Base-by-base conservation (phyloP, 1,140 invertebrate species). In the Pogonomyrmex californicus region DNA sequence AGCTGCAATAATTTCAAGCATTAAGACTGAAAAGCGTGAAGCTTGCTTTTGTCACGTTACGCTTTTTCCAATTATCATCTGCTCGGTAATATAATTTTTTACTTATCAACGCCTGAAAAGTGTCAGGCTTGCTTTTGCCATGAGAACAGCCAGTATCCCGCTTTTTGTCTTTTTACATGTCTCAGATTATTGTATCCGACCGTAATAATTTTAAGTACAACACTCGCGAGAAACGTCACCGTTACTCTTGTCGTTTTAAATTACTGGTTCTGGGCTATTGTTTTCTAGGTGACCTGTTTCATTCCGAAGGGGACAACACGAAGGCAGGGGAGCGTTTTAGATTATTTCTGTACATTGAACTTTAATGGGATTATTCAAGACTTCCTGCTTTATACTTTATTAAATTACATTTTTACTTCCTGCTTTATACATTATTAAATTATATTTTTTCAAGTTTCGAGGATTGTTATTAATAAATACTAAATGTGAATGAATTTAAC, bases 261-360 rank as follows among this genome's bases (percentile, higher is more conserved):
- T 23, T 7, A 44, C 44, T 79, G 47, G 30, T 70, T 77, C 56
- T 62, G n/a, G 17, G 3, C 7, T 68, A 66, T 79, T 12, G 33
- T 81, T 81, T 78, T 70, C 36, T 14, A 41, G 14, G 30, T 36
- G 77, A 81, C 65, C 36, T 81, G 6, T 70, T 81, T 56, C 14
- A 81, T 41, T 68, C 70, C 14, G n/a, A 54, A 30, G n/a, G n/a
- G 10, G 3, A 17, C 5, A 33, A 10, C 17, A 33, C 17, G 56
- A 51, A 38, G 47, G 12, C 41, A 23, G n/a, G 4, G 12, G 12
- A 38, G 4, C 0, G 23, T 63, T 44, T 68, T 47, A 78, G 0
- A 63, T 65, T 65, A 49, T 78, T 78, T 65, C n/a, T 51, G 58
- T 51, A 65, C 41, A 36, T 76, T 38, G 36, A 10, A 63, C 2